A percentile compares a stretch with the other conserved stretches of the same genome.
These are phyloP conservation scores for Heliconius congener DNA, from an alignment of 1,140 invertebrate genomes.

Conservation along the genomic window DNA sequence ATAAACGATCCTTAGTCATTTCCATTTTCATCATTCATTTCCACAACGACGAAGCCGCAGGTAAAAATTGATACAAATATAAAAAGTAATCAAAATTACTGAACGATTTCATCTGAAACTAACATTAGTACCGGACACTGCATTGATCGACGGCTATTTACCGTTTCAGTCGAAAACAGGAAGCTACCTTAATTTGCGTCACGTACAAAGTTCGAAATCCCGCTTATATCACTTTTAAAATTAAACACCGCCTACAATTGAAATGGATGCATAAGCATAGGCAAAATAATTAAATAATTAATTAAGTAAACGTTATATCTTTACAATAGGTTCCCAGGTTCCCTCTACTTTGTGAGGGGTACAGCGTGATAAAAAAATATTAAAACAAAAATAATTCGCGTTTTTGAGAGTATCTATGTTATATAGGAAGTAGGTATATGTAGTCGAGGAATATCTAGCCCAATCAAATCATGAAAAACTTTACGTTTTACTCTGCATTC, in stretches of 20 bases:
- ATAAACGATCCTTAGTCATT: no score
- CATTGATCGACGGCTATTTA: constrained; percentile 6
- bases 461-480: no score
- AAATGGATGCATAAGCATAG: neutral
- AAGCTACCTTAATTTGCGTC: constrained; percentile 4
- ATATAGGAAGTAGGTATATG: no score
- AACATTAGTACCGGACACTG: neutral
- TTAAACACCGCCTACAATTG: neutral
- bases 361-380: neutral
- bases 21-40: no score
- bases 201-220: neutral
- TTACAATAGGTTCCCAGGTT: neutral
- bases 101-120: neutral
- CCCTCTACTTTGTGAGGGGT: neutral
- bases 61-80: no score
- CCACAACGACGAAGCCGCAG: no score
- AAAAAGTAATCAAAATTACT: no score
- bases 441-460: no score
- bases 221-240: neutral
- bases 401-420: no score
- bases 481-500: no score
- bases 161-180: neutral
- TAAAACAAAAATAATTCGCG: no score
- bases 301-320: neutral
- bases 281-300: neutral